Evolutionary conservation across 2,888 invertebrate species (phyloP).

Genomic region (Idaea dimidiata): DNA sequence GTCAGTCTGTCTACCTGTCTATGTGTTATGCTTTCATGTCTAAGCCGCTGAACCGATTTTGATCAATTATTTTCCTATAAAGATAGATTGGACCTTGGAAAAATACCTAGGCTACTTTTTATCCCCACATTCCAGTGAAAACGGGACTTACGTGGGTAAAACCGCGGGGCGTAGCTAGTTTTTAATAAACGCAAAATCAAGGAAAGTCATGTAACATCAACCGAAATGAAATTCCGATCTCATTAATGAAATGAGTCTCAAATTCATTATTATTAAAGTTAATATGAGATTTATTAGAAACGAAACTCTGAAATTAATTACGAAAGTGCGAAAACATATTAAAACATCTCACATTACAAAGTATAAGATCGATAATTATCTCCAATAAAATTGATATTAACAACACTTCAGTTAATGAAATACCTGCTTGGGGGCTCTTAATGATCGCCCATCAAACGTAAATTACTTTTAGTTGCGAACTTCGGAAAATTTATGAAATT

Average conservation of each 20-base stretch:
- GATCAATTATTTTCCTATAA: no score
- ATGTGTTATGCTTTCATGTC: no score
- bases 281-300: neutral
- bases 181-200: no score
- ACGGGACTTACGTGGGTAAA: no score
- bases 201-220: no score
- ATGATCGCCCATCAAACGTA: slow-evolving; percentile 14
- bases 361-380: neutral
- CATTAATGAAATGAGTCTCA: neutral
- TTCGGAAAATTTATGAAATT: slow-evolving; percentile 14
- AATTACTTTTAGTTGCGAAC: slow-evolving; percentile 7
- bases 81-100: no score
- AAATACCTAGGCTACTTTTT: no score
- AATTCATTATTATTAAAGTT: neutral
- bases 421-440: slow-evolving; percentile 11
- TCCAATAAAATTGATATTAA: slow-evolving; percentile 17
- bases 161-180: no score
- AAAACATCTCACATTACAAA: neutral
- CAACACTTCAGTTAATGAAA: slow-evolving; percentile 19
- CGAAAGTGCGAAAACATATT: neutral
- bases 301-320: neutral
- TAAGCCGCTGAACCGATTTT: no score
- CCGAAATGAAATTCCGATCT: neutral
- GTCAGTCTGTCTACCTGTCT: no score
- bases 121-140: no score